Percentiles rank a stretch among this genome's conserved stretches.
Conservation (phyloP, 1,140 invertebrate species). For the Zaprionus ghesquierei region DNA sequence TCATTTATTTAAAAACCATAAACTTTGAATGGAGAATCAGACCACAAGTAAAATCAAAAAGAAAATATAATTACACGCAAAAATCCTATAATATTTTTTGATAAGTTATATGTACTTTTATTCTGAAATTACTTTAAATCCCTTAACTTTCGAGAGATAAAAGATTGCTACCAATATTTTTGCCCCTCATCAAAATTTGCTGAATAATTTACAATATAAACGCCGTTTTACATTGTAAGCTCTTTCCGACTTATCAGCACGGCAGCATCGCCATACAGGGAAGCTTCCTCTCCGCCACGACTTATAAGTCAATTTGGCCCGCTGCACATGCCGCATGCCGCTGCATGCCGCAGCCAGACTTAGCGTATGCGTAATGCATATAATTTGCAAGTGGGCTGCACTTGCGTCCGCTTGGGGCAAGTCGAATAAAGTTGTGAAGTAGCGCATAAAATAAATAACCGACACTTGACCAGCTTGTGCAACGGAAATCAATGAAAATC, state of each 20-base stretch:
- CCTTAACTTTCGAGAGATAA: neutral
- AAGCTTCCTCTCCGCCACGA: neutral
- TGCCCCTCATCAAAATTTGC: neutral
- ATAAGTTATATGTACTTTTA: neutral
- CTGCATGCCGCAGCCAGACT: slow-evolving; percentile 30
- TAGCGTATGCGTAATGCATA: slow-evolving; percentile 74
- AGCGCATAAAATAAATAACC: slow-evolving; percentile 76
- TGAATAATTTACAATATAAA: neutral
- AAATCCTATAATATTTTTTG: neutral
- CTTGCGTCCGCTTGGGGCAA: slow-evolving; percentile 38
- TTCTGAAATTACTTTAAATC: neutral
- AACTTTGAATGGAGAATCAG: too few species aligned
- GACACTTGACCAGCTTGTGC: slow-evolving; percentile 51
- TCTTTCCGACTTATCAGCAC: slow-evolving; percentile 1
- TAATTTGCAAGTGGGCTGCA: slow-evolving; percentile 58
- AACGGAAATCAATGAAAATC: slow-evolving; percentile 54
- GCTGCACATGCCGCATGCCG: neutral
- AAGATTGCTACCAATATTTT: neutral
- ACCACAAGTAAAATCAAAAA: too few species aligned
- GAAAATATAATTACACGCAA: neutral
- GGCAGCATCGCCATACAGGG: neutral
- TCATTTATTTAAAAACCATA: too few species aligned
- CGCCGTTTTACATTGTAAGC: neutral
- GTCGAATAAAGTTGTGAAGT: slow-evolving; percentile 79
- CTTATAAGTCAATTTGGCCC: slow-evolving; percentile 73